Evolutionary conservation across 1,140 invertebrate species (phyloP).

Genomic region (Vollenhovia emeryi): DNA sequence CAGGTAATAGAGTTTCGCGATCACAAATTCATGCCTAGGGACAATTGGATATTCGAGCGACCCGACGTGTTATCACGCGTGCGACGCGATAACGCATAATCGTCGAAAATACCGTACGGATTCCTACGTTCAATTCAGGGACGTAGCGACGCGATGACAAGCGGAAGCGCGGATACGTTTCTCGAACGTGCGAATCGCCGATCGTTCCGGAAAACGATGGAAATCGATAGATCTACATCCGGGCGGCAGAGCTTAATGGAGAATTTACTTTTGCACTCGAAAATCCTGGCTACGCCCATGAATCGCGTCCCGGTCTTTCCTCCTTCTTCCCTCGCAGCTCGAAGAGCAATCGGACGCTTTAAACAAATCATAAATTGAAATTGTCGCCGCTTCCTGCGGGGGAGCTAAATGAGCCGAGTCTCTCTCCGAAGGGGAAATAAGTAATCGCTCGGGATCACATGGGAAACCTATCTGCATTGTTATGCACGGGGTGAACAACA

Average conservation of each 20-base stretch:
- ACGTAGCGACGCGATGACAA: not conserved
- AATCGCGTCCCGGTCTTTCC: not conserved
- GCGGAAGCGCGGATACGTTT: not conserved
- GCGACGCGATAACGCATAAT: conserved; percentile 26
- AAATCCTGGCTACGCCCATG: conserved; percentile 11
- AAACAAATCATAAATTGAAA: conserved; percentile 84
- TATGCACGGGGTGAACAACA: conserved; percentile 62
- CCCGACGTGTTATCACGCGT: not conserved
- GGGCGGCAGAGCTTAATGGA: not conserved
- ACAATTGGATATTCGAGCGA: conserved; percentile 9
- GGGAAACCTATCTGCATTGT: conserved; percentile 75
- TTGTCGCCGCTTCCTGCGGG: conserved; percentile 83
- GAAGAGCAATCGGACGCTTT: conserved; percentile 73
- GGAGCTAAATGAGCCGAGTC: conserved; percentile 70
- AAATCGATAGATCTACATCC: not conserved
- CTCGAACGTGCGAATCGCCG: not conserved
- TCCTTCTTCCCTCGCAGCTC: conserved; percentile 40
- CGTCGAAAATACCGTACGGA: conserved; percentile 5
- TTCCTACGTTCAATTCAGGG: not conserved
- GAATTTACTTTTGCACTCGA: not conserved
- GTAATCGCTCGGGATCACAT: conserved; percentile 77
- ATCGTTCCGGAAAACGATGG: not conserved
- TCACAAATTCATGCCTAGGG: not conserved
- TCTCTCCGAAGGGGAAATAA: conserved; percentile 79
- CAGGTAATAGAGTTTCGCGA: not conserved